These are phyloP conservation scores for Galerucella calmariensis DNA, from an alignment of 2,888 invertebrate species.

Conservation along the genomic window DNA sequence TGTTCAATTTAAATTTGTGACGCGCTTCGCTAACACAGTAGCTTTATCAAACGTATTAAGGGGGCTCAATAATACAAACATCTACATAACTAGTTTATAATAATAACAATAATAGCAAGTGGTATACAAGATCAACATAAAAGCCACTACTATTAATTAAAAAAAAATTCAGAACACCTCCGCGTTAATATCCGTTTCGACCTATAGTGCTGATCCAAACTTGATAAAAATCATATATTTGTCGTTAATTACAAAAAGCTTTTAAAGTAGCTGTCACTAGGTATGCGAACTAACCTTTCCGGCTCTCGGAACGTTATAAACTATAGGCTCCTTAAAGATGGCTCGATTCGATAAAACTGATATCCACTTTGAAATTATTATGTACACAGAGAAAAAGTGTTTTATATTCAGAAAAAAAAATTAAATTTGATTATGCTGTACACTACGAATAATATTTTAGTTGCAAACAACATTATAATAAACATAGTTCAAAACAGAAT, in stretches of 20 bases:
- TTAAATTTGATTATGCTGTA: too few relatives aligned
- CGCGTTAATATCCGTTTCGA: slow-evolving; percentile 18
- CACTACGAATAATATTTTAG: too few relatives aligned
- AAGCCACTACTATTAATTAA: slow-evolving; percentile 19
- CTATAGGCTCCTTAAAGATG: slow-evolving; percentile 17
- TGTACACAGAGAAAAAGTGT: slow-evolving; percentile 12
- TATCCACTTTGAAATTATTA: slow-evolving; percentile 25
- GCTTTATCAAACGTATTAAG: too few relatives aligned
- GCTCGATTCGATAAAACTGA: slow-evolving; percentile 34
- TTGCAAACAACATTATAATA: too few relatives aligned
- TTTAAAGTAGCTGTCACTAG: slow-evolving; percentile 43
- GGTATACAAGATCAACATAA: not conserved
- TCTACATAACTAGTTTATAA: not conserved
- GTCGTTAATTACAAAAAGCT: slow-evolving; percentile 48
- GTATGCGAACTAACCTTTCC: slow-evolving; percentile 41
- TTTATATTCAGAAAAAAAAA: not conserved
- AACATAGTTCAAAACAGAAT: too few relatives aligned
- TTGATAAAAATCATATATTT: slow-evolving; percentile 42
- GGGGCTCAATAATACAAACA: not conserved
- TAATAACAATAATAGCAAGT: not conserved
- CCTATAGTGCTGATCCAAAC: slow-evolving; percentile 14
- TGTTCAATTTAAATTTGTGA: too few relatives aligned
- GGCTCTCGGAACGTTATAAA: slow-evolving; percentile 26
- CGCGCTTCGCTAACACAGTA: too few relatives aligned
- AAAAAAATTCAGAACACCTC: slow-evolving; percentile 21